Evolutionary conservation across 1,140 invertebrate genomes (phyloP).

Genomic region (Drosophila tristis): DNA sequence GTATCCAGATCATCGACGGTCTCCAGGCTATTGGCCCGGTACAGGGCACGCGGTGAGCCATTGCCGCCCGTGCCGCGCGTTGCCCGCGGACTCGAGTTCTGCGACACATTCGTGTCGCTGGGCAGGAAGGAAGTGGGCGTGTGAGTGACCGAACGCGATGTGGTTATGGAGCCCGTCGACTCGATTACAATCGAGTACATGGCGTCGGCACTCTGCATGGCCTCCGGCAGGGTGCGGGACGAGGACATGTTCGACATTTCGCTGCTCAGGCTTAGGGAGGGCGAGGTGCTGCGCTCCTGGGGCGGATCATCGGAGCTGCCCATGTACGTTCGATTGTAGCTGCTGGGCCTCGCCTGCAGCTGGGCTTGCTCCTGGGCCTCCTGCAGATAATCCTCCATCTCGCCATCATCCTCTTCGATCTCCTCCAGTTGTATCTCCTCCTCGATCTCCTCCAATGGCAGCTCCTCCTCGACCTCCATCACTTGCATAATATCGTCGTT

Average conservation of each 20-base stretch:
- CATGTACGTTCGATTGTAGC: not conserved
- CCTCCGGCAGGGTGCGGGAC: conserved; percentile 2
- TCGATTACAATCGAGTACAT: conserved; percentile 62
- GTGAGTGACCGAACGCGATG: conserved; percentile 57
- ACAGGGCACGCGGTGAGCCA: conserved; percentile 40
- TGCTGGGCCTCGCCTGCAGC: conserved; percentile 2
- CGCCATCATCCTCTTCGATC: not conserved
- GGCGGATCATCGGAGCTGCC: not conserved
- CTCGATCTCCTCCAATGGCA: not conserved
- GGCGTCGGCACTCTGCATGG: conserved; percentile 27
- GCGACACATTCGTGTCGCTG: conserved; percentile 67
- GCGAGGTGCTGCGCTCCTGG: conserved; percentile 22
- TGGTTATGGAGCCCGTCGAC: conserved; percentile 63
- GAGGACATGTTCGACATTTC: conserved; percentile 41
- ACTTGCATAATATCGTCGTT: not conserved
- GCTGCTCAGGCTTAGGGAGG: conserved; percentile 52
- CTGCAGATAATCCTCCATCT: not conserved
- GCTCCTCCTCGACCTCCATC: not conserved
- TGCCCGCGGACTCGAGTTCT: conserved; percentile 58
- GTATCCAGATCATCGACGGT: conserved; percentile 66
- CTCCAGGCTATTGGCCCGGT: conserved; percentile 66
- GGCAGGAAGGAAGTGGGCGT: conserved; percentile 68
- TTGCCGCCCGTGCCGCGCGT: conserved; percentile 22
- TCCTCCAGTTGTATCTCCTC: conserved; percentile 2
- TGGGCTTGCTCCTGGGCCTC: not conserved